Base-by-base conservation (phyloP, 2,797 vertebrate species). In the Myripristis murdjan region DNA sequence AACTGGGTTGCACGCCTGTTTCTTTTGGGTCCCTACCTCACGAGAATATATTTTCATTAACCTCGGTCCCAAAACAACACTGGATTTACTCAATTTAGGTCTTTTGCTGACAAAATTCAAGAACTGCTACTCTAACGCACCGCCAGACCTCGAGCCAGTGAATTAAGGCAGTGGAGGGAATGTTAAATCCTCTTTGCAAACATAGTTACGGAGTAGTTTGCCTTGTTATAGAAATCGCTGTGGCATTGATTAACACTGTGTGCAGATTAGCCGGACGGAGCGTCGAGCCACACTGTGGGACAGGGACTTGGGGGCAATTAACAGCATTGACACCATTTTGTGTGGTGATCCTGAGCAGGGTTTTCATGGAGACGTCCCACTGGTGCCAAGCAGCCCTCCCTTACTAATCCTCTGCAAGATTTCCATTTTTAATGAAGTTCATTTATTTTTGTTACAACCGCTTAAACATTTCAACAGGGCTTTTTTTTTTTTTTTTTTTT, bases 381-480 rank as follows among this genome's bases (percentile, higher is more conserved):
- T 66, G 79, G 71, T 9, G 22, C 57, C 58, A 39, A 74, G 59
- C 56, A 5, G 68, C 77, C 71, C 71, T 70, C 46, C 28, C 70
- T 70, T 41, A 16, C 78, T 84, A 88, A 89, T 87, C 84, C 79
- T 23, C 64, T 1, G 65, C 66, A 61, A 72, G 60, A 86, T 89
- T 86, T 83, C 69, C 83, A 87, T 89, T 86, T 89, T 83, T 85
- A 86, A 89, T 89, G 62, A 87, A 87, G 59, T 73, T 79, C 49
- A 78, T 87, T 77, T 77, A 81, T 75, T 87, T 89, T 75, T 76
- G 67, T 78, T 83, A 58, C 49, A 67, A 75, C 52, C 1, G 16
- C 55, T 87, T 80, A 57, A 76, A 76, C 53, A 73, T 75, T 80
- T 84, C 59, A 72, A 79, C 61, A 6, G 22, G 10, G 14, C 0